Evolutionary conservation across 2,888 invertebrate genomes (phyloP), one percentile per base, ranked within the genome.

Genomic region (Drosophila paramelanica): DNA sequence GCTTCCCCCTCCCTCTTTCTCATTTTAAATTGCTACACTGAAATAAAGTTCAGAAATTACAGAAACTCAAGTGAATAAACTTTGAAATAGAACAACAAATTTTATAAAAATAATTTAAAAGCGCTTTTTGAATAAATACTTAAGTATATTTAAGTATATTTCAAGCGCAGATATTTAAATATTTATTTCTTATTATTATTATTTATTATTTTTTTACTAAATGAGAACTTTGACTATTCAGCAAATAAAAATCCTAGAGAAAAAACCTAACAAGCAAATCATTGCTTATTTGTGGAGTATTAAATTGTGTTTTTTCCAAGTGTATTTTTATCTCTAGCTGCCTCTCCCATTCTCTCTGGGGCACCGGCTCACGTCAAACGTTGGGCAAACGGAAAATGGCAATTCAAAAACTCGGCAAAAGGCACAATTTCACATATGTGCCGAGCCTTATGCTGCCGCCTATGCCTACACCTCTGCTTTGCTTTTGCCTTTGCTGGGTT

Each of bases 391-490:
- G 79, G 79, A 79, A 79, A 77, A 77, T 69, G 64, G 79, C 79
- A 79, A 79, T 77, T 79, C 79, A 79, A 69, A 79, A 77, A 77
- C 73, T 77, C 58, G 69, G 77, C 77, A 77, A 77, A 73, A 77
- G 72, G 75, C 76, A 67, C 77, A 79, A 85, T 79, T 77, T 80
- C 76, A 55, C 81, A 81, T 81, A 78, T 76, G 71, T 78, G 73
- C 52, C 73, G 46, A 46, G 65, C 56, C 57, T 73, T 65, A 57
- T 70, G 59, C 60, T 53, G 17, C 36, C 47, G 38, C 43, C 57
- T 20, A 10, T 45, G 43, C 41, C 46, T 8, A 36, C 39, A 13
- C 13, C 17, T n/a, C 49, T 27, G 23, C 46, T 57, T 8, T 38
- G 23, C 46, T 57, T 11, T 42, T 46, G 17, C 25, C 13, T 1